Evolutionary conservation across 2,113 vertebrate genomes (phyloP), one percentile per base, ranked within the genome.

Genomic region (Dunckerocampus dactyliophorus): DNA sequence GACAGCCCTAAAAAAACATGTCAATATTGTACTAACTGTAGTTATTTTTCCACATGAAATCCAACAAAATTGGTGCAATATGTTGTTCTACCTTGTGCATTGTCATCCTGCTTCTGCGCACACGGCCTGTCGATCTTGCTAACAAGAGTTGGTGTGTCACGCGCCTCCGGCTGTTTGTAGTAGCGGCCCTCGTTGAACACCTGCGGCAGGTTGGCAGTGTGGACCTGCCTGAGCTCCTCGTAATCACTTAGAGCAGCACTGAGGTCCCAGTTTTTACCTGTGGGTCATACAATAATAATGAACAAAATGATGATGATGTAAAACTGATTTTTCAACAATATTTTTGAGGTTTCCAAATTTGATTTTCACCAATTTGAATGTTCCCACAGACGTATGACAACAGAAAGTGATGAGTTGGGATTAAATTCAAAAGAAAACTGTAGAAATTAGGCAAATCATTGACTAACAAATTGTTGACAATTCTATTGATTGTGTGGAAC

Each of bases 241-340:
- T 94, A 99, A 79, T 98, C 96, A 52, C 88, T 96, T 60, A 99
- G 84, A 60, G 97, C 97, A 20, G 97, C 97, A 5, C 93, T 93
- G 83, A 98, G 86, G 92, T 99, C 97, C 97, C 97, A 99, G 80
- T 98, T 98, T 90, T 99, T 99, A 86, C 97, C 97, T 99, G 74
- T 28, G 57, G 77, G 75, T 56, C 60, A 28, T 21, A 59, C 51
- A 53, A 31, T 5, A 53, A 31, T 31, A 3, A 47, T 19, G 16
- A 47, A n/a, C 6, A 21, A 45, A 43, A 11, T 4, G 7, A 34
- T 34, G 31, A 34, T 8, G 31, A 24, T 17, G 4, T 17, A 15
- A 51, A 51, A 22, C 21, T 12, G 21, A 22, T 51, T 51, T 28
- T 51, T 55, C 2, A 21, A 19, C n/a, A 34, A 34, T 34, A 8